These are phyloP conservation scores for Pandemis heparana DNA, from an alignment of 2,888 invertebrate species.

Conservation along the genomic window DNA sequence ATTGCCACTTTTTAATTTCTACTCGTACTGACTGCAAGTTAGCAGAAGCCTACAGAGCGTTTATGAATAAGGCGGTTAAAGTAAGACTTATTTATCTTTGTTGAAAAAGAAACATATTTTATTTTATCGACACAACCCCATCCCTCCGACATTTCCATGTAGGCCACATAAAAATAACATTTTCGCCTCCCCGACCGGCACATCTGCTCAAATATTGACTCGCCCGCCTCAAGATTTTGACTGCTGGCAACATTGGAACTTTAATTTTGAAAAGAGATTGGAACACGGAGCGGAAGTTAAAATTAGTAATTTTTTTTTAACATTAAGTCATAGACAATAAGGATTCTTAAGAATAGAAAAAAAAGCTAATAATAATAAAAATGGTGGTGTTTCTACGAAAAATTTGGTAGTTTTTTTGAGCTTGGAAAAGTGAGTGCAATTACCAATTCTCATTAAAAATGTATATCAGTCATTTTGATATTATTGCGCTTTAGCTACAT, in stretches of 20 bases:
- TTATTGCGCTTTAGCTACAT: no score
- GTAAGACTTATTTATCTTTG: not conserved
- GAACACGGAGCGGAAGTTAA: not conserved
- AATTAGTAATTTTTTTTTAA: not conserved
- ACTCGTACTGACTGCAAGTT: no score
- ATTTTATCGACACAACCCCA: slow-evolving; percentile 46
- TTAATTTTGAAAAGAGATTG: slow-evolving; percentile 37
- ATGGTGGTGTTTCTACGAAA: no score
- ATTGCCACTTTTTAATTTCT: no score
- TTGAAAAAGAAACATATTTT: not conserved
- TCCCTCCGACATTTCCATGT: slow-evolving; percentile 79
- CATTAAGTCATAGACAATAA: not conserved
- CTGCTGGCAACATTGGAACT: slow-evolving; percentile 25
- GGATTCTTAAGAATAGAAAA: no score
- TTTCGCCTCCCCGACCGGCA: slow-evolving; percentile 71
- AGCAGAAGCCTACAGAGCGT: no score
- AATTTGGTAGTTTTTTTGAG: no score
- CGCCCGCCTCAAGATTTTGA: slow-evolving; percentile 43
- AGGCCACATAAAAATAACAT: slow-evolving; percentile 82
- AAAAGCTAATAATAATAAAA: no score
- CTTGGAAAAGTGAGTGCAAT: no score
- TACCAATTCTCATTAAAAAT: no score
- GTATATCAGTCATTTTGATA: no score
- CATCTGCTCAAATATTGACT: slow-evolving; percentile 85
- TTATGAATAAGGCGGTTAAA: no score